Conservation (phyloP, 1,140 invertebrate genomes). For the Drosophila subobscura region DNA sequence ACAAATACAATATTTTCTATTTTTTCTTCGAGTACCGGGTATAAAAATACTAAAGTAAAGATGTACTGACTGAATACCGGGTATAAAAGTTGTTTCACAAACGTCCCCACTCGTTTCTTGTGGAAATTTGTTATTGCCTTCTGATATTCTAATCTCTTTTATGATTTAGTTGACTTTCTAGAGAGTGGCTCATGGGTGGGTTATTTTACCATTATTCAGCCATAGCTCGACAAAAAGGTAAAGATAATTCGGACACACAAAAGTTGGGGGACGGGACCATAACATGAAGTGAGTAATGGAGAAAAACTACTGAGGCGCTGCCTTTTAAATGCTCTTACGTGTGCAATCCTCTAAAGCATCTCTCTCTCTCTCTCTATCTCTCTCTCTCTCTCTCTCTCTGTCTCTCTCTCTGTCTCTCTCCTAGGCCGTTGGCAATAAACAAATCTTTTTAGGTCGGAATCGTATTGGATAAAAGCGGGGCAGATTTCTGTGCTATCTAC, state of each 20-base stretch:
- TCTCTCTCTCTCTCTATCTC: too few relatives aligned
- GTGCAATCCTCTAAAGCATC: not conserved
- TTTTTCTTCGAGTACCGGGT: too few relatives aligned
- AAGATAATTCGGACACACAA: conserved; percentile 29
- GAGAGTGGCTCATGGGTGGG: conserved; percentile 50
- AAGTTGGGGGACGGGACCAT: conserved; percentile 30
- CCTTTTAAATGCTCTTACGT: not conserved
- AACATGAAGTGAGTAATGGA: conserved; percentile 25
- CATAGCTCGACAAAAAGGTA: conserved; percentile 17
- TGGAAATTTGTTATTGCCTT: conserved; percentile 6
- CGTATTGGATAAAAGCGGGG: conserved; percentile 33
- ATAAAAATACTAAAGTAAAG: too few relatives aligned
- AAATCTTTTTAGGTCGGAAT: conserved; percentile 41
- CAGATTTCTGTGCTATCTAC: conserved; percentile 24
- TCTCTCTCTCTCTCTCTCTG: not conserved
- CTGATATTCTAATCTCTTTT: conserved; percentile 40
- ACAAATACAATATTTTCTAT: too few relatives aligned
- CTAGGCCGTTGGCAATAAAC: conserved; percentile 17
- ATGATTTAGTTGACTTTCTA: conserved; percentile 40
- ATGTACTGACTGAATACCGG: too few relatives aligned
- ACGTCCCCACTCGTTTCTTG: too few relatives aligned
- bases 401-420: not conserved
- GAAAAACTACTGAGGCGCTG: not conserved
- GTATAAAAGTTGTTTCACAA: too few relatives aligned
- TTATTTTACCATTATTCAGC: conserved; percentile 23